Percentiles rank a stretch among this genome's conserved stretches.
Conservation (phyloP, 2,113 vertebrate genomes). For the Globicephala melas region DNA sequence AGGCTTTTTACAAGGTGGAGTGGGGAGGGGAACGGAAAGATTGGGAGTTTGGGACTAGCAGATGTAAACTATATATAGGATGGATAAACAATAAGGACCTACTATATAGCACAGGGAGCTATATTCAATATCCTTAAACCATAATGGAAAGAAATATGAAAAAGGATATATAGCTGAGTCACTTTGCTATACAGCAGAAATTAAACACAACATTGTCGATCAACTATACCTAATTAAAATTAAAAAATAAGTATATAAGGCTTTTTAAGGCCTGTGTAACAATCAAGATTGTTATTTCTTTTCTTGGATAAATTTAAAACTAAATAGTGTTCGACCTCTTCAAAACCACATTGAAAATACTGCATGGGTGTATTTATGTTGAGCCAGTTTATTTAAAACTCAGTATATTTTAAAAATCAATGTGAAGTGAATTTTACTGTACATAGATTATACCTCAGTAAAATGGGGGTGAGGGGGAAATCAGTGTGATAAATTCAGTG, state of each 20-base stretch:
- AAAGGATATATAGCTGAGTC: too few species aligned
- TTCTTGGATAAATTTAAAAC: conserved; percentile 42
- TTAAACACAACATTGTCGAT: too few species aligned
- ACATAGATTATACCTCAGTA: not conserved
- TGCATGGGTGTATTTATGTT: not conserved
- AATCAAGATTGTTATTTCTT: conserved; percentile 47
- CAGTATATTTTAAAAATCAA: not conserved
- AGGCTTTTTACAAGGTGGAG: not conserved
- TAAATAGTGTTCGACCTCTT: not conserved
- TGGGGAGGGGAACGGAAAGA: not conserved
- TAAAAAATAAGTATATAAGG: not conserved
- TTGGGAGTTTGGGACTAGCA: not conserved
- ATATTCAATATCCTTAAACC: too few species aligned
- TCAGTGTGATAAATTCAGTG: not conserved
- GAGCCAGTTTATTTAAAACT: conserved; percentile 40
- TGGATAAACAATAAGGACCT: too few species aligned
- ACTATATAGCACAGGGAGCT: too few species aligned
- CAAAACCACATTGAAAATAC: not conserved
- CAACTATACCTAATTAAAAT: too few species aligned
- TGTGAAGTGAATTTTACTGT: not conserved
- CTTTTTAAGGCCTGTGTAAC: conserved; percentile 31
- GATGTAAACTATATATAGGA: not conserved
- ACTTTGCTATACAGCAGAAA: too few species aligned
- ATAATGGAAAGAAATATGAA: too few species aligned
- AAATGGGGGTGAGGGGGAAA: not conserved